Conservation (phyloP, 2,797 vertebrate genomes). For the Denticeps clupeoides region DNA sequence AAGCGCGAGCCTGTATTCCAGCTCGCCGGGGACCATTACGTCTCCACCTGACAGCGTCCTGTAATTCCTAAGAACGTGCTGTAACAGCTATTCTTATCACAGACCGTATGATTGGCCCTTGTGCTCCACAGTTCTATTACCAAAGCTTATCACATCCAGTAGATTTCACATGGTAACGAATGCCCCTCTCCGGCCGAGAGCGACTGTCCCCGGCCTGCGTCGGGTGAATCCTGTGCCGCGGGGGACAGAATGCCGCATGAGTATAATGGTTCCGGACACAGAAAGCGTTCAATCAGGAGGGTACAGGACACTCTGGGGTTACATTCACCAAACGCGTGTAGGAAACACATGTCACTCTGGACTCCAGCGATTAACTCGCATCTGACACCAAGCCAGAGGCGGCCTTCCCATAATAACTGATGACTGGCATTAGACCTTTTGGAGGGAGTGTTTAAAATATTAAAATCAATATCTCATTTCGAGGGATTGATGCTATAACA, state of each 20-base stretch:
- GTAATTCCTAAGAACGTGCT: too few relatives aligned
- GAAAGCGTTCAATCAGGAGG: neutral
- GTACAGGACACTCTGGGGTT: neutral
- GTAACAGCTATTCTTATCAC: too few relatives aligned
- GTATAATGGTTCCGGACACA: neutral
- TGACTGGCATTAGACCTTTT: constrained; percentile 19
- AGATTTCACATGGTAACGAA: too few relatives aligned
- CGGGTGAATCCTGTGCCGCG: constrained; percentile 9
- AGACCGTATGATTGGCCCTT: too few relatives aligned
- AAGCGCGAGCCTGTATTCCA: too few relatives aligned
- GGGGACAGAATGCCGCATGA: constrained; percentile 2
- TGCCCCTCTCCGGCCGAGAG: too few relatives aligned
- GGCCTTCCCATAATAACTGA: constrained; percentile 23
- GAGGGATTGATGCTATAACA: constrained; percentile 19
- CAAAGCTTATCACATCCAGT: too few relatives aligned
- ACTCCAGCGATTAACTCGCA: constrained; percentile 14
- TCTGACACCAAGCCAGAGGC: constrained; percentile 5
- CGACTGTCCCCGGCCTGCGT: too few relatives aligned
- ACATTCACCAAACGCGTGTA: neutral
- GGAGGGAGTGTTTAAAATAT: constrained; percentile 26
- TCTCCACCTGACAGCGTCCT: too few relatives aligned
- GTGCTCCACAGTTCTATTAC: too few relatives aligned
- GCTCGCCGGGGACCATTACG: too few relatives aligned
- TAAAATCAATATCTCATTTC: constrained; percentile 38
- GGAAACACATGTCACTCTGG: neutral